Evolutionary conservation across 2,113 vertebrate genomes (phyloP).

Genomic region (Danio rerio): GRCz12tu NC_133198.1:28535501-28536000

Average conservation of each 20-base stretch:
- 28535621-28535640: not conserved
- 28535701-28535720: too few relatives aligned
- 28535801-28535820: not conserved
- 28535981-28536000: constrained; percentile 92
- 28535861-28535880: constrained; percentile 83
- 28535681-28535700: too few relatives aligned
- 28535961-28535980: constrained; percentile 95
- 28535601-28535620: not conserved
- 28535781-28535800: not conserved
- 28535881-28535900: constrained; percentile 90
- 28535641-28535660: not conserved
- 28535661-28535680: not conserved
- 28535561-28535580: not conserved
- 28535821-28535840: constrained; percentile 83
- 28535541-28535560: not conserved
- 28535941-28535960: constrained; percentile 95
- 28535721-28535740: too few relatives aligned
- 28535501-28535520: not conserved
- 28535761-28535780: not conserved
- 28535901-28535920: constrained; percentile 92
- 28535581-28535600: too few relatives aligned
- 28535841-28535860: constrained; percentile 96
- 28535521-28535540: too few relatives aligned
- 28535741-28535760: too few relatives aligned
- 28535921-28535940: constrained; percentile 86